A percentile compares a stretch with the other conserved stretches of the same genome.
Conservation (phyloP, 2,888 invertebrate genomes). For the Pseudoips prasinana region DNA sequence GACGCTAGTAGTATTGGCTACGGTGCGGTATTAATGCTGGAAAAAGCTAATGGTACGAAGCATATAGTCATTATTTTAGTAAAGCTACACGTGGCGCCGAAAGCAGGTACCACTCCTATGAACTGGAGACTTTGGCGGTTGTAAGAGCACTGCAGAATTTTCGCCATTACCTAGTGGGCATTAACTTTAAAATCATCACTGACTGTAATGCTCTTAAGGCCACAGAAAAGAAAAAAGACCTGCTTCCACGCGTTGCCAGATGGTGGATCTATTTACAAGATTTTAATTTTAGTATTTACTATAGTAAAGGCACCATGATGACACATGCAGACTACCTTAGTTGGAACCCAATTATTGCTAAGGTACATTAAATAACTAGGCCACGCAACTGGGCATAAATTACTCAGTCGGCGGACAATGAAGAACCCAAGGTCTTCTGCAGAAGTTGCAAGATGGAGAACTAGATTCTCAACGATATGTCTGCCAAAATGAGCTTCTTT, state of each 20-base stretch:
- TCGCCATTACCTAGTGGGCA: slow-evolving; percentile 24
- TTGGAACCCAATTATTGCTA: slow-evolving; percentile 26
- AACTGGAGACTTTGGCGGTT: slow-evolving; percentile 23
- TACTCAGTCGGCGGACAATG: background rate
- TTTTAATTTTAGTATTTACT: slow-evolving; percentile 24
- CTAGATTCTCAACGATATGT: no score
- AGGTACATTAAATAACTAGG: background rate
- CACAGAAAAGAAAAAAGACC: slow-evolving; percentile 26
- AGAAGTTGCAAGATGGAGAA: no score
- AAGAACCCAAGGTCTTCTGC: background rate
- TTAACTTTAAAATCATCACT: slow-evolving; percentile 24
- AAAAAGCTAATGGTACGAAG: slow-evolving; percentile 4
- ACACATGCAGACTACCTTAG: slow-evolving; percentile 27
- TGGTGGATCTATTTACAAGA: slow-evolving; percentile 34
- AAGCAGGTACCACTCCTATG: slow-evolving; percentile 24
- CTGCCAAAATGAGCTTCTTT: no score
- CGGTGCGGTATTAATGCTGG: slow-evolving; percentile 18
- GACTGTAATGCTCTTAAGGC: slow-evolving; percentile 33
- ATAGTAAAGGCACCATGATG: slow-evolving; percentile 24
- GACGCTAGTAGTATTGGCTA: slow-evolving; percentile 9
- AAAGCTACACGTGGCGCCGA: slow-evolving; percentile 23
- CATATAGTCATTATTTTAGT: slow-evolving; percentile 20
- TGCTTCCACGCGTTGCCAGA: slow-evolving; percentile 25
- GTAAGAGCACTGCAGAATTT: slow-evolving; percentile 29
- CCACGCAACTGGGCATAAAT: slow-evolving; percentile 23